phyloP scores from a whole-genome alignment of 2,888 invertebrate genomes.

The Cremastinae sp. region DNA sequence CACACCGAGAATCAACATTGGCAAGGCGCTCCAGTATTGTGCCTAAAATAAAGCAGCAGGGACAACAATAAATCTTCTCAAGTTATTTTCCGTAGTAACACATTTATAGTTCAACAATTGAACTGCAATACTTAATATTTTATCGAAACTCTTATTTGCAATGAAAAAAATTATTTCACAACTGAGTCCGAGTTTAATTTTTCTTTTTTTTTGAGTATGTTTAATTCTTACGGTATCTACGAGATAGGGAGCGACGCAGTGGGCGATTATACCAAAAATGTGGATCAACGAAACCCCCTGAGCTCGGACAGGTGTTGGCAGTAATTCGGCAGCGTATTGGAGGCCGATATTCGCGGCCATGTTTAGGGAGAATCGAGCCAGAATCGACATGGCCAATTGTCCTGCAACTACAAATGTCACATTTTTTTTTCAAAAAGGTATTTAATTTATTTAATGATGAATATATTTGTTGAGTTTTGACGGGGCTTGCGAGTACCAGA shows the following conservation, averaged over 20 bases:
- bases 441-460: background rate
- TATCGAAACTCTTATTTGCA: no score
- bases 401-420: conserved; percentile 82
- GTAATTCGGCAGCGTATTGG: conserved; percentile 92
- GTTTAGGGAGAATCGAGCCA: conserved; percentile 92
- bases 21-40: conserved; percentile 81
- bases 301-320: conserved; percentile 93
- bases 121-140: no score
- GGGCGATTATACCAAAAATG: conserved; percentile 93
- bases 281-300: conserved; percentile 93
- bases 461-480: no score
- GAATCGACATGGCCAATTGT: conserved; percentile 89
- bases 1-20: conserved; percentile 88
- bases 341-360: conserved; percentile 94
- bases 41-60: no score
- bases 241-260: conserved; percentile 91
- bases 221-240: conserved; percentile 87
- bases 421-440: background rate
- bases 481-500: conserved; percentile 68
- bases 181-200: background rate
- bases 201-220: conserved; percentile 76
- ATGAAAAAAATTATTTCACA: conserved; percentile 9
- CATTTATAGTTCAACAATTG: background rate
- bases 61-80: no score
- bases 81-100: no score